phyloP scores from a whole-genome alignment of 2,113 vertebrate genomes.

The Oncorhynchus kisutch region DNA sequence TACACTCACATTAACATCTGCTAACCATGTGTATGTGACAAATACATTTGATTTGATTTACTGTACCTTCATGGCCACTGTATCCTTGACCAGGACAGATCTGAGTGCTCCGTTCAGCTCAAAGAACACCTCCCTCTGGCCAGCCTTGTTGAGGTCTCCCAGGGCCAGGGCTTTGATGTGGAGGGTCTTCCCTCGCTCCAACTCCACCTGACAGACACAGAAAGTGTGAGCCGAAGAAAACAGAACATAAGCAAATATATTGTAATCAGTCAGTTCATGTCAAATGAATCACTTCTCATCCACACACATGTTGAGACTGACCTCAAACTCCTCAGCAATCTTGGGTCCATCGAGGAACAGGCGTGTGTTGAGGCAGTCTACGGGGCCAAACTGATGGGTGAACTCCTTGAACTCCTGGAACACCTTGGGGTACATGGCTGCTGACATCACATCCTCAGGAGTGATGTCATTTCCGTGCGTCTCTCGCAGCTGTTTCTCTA shows the following conservation, averaged over 20 bases:
- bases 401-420: conserved; percentile 89
- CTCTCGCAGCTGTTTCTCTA: conserved; percentile 76
- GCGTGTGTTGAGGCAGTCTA: conserved; percentile 88
- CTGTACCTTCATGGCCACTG: conserved; percentile 87
- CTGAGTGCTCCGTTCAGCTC: conserved; percentile 91
- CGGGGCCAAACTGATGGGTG: conserved; percentile 79
- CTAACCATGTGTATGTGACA: no score
- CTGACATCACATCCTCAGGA: conserved; percentile 88
- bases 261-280: no score
- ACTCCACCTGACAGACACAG: conserved; percentile 80
- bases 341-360: conserved; percentile 92
- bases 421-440: conserved; percentile 92
- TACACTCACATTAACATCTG: no score
- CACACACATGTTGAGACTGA: conserved; percentile 31
- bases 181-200: conserved; percentile 89
- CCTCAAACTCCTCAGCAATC: conserved; percentile 93
- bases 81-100: conserved; percentile 89
- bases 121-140: conserved; percentile 93
- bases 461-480: conserved; percentile 81
- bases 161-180: conserved; percentile 91
- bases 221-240: neutral
- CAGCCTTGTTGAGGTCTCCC: conserved; percentile 86
- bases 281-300: neutral
- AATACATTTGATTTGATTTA: no score
- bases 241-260: no score